These are phyloP conservation scores for Armadillidium nasatum DNA, from an alignment of 1,140 invertebrate genomes.

Conservation along the genomic window DNA sequence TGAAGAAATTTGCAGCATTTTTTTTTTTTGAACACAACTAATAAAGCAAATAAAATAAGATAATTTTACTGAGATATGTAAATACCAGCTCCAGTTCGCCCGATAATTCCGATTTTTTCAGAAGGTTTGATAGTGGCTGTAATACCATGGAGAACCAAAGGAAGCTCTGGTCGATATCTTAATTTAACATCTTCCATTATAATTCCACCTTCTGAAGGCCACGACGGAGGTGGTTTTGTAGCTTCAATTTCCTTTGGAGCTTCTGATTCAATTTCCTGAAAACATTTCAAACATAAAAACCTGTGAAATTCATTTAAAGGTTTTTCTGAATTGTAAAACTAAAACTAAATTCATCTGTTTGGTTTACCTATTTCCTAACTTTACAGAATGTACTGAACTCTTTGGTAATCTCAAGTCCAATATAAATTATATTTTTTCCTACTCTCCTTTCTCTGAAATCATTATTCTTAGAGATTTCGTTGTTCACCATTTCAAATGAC, in stretches of 20 bases:
- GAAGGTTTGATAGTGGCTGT: constrained; percentile 51
- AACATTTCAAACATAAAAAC: too few species aligned
- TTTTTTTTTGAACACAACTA: not conserved
- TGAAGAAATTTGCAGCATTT: not conserved
- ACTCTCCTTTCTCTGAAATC: too few species aligned
- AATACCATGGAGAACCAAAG: constrained; percentile 50
- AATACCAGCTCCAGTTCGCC: constrained; percentile 51
- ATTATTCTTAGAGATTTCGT: too few species aligned
- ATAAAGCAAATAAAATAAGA: too few species aligned
- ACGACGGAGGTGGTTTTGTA: constrained; percentile 44
- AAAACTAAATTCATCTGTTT: too few species aligned
- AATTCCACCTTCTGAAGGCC: constrained; percentile 52
- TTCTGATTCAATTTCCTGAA: constrained; percentile 38
- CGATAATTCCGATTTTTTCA: constrained; percentile 57
- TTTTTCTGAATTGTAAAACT: too few species aligned
- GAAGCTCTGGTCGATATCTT: constrained; percentile 51
- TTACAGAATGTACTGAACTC: too few species aligned
- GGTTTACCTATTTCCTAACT: too few species aligned
- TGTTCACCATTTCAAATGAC: too few species aligned
- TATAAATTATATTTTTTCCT: too few species aligned
- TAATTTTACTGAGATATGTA: not conserved
- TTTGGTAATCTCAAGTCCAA: too few species aligned
- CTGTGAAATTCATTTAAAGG: too few species aligned
- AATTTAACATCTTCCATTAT: constrained; percentile 50
- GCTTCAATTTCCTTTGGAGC: constrained; percentile 38